Base-by-base conservation (phyloP, 2,113 vertebrate genomes). In the Gallinago paraguaiae region DNA sequence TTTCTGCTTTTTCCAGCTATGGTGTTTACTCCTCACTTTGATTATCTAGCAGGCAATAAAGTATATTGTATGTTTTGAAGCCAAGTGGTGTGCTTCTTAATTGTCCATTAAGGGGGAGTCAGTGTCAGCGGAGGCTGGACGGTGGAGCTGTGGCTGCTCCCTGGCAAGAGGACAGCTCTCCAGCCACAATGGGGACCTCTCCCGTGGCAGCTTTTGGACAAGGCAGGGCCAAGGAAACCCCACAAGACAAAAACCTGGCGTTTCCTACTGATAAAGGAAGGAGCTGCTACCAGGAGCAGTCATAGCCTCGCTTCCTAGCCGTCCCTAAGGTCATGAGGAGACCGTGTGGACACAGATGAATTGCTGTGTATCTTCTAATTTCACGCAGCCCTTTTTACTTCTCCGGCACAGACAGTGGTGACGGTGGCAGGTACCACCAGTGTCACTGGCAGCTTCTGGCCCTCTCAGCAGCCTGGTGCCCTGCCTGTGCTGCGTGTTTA, bases 11-110 rank as follows among this genome's bases (percentile, higher is more conserved):
- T 97, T 97, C 97, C 97, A 97, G 96, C 97, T 96, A 96, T 95
- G 82, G 95, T 97, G 95, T 97, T 97, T 96, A 95, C 96, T 97
- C 90, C 95, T 96, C 90, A 93, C 95, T 97, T 96, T 93, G 94
- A 78, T 97, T 97, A 97, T 96, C 95, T 97, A 96, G 96, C 96
- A 97, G 95, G 96, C 96, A 98, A 97, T 98, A 98, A 97, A 98
- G 95, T 97, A 97, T 97, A 97, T 97, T 97, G 94, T 96, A 95
- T 97, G 97, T 97, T 97, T 97, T 95, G 93, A 97, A 97, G 88
- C 82, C 88, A 64, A 96, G 95, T 37, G 6, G 82, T 92, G 83
- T 92, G 90, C 92, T 96, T 41, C 94, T 97, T 94, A 39, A 79
- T 96, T 72, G 56, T 35, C 84, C 82, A 0, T 20, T 0, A 7